Conservation (phyloP, 2,888 invertebrate species). For the Cryptophagus acutangulus region DNA sequence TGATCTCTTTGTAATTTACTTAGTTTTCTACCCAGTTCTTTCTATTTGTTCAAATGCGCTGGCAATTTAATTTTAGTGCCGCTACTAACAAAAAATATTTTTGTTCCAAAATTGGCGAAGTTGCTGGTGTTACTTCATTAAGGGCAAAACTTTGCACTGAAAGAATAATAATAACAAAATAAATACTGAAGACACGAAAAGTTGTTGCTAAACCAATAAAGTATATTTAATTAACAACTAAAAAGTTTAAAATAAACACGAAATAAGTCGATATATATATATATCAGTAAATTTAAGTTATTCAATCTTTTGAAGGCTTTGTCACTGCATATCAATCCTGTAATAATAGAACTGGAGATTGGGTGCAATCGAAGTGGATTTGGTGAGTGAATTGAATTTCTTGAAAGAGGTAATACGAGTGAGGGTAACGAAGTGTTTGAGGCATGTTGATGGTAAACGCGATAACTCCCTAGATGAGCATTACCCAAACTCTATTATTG, state of each 20-base stretch:
- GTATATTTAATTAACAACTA: too few relatives aligned
- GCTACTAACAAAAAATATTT: too few relatives aligned
- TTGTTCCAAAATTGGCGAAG: too few relatives aligned
- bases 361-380: constrained; percentile 34
- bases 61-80: neutral
- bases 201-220: too few relatives aligned
- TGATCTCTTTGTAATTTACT: constrained; percentile 24
- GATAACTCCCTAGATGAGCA: constrained; percentile 25
- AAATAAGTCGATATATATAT: too few relatives aligned
- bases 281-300: constrained; percentile 29
- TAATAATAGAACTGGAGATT: constrained; percentile 37
- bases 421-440: constrained; percentile 17
- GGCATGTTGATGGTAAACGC: constrained; percentile 22
- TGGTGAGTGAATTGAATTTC: constrained; percentile 34
- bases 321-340: constrained; percentile 32
- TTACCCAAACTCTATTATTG: constrained; percentile 18
- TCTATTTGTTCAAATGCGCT: constrained; percentile 5
- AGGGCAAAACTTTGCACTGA: neutral
- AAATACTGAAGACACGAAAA: constrained; percentile 1
- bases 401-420: constrained; percentile 30
- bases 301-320: constrained; percentile 32
- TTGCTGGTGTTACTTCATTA: neutral
- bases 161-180: neutral
- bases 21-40: constrained; percentile 11
- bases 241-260: too few relatives aligned